These are phyloP conservation scores for Leucozona laternaria DNA, from an alignment of 2,888 invertebrate species.

Conservation along the genomic window DNA sequence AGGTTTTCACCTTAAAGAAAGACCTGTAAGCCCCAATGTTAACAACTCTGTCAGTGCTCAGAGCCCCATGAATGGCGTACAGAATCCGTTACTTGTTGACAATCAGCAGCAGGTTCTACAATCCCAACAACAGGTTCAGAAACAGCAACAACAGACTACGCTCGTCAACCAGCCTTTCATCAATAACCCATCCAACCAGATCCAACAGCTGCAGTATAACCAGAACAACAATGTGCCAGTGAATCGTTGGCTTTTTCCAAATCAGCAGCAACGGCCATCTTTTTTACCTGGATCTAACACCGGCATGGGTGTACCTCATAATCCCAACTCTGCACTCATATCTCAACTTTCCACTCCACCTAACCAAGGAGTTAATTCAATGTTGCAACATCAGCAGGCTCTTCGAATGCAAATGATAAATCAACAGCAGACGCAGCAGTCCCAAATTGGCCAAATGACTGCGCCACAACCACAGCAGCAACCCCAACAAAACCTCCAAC, in stretches of 20 bases:
- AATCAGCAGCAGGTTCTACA: conserved; percentile 69
- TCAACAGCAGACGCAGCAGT: conserved; percentile 79
- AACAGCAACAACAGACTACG: conserved; percentile 61
- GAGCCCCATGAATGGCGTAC: conserved; percentile 75
- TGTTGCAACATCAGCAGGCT: conserved; percentile 79
- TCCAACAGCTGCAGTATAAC: conserved; percentile 80
- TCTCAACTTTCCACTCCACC: conserved; percentile 87
- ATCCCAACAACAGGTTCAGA: conserved; percentile 53
- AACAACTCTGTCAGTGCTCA: conserved; percentile 75
- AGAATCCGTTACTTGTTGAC: conserved; percentile 64
- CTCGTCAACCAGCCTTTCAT: conserved; percentile 79
- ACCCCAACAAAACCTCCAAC: conserved; percentile 58
- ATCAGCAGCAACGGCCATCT: conserved; percentile 75
- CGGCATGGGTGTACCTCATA: conserved; percentile 79
- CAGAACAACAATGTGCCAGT: conserved; percentile 78
- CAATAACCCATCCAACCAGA: conserved; percentile 80
- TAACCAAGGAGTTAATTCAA: conserved; percentile 80
- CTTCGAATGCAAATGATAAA: conserved; percentile 81
- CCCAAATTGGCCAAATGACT: conserved; percentile 78
- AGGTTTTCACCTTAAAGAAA: conserved; percentile 89
- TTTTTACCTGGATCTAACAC: conserved; percentile 54
- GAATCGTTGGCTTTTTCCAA: conserved; percentile 72
- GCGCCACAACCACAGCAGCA: conserved; percentile 78
- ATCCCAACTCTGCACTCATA: conserved; percentile 85
- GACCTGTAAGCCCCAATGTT: conserved; percentile 86